Conservation (phyloP, 2,113 vertebrate genomes). For the Myocastor coypus region DNA sequence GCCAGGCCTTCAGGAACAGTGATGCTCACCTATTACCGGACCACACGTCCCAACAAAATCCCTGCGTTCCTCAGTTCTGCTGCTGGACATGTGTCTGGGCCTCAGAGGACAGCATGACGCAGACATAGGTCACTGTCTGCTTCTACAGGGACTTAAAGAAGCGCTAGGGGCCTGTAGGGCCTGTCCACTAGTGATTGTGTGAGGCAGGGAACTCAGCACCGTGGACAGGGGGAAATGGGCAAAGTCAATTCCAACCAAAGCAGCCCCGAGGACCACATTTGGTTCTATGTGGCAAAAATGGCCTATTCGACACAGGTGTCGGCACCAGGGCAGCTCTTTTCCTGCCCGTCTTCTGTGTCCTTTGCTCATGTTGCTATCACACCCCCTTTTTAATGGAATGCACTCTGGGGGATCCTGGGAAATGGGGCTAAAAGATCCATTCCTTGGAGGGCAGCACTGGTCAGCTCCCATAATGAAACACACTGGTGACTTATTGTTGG, state of each 20-base stretch:
- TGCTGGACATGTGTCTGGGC: neutral
- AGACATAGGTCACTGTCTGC: neutral
- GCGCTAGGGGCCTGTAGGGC: neutral
- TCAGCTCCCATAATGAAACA: slow-evolving; percentile 42
- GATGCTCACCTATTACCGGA: neutral
- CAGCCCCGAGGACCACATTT: neutral
- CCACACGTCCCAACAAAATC: neutral
- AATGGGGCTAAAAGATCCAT: neutral
- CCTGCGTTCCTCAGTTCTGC: fast-evolving
- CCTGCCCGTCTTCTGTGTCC: neutral
- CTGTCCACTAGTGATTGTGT: neutral
- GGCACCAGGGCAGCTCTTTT: neutral
- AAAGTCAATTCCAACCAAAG: fast-evolving
- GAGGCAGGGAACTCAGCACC: fast-evolving
- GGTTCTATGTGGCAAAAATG: neutral
- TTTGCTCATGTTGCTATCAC: neutral
- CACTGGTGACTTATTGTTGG: neutral
- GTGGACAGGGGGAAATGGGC: neutral
- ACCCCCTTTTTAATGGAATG: neutral
- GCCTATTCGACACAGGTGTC: neutral
- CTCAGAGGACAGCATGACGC: neutral
- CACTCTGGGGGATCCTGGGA: neutral
- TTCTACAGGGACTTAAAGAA: neutral
- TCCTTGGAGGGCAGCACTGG: neutral
- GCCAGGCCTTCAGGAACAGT: neutral